phyloP scores from a whole-genome alignment of 2,113 vertebrate species.

The Eolophus roseicapilla region DNA sequence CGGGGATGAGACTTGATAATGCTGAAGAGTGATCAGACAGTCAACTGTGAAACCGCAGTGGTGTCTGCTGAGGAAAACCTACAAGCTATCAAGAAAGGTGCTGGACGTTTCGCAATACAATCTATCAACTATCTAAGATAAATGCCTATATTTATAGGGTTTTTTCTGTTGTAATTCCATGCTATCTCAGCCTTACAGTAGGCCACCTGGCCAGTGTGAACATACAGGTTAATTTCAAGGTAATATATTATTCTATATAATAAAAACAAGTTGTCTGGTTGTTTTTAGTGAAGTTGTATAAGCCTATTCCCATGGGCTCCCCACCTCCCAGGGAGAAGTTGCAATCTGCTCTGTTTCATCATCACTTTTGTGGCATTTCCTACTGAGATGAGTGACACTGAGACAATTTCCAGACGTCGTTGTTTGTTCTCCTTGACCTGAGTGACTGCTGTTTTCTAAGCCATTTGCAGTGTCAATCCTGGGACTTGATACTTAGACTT shows the following conservation, averaged over 20 bases:
- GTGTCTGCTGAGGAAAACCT: constrained; percentile 40
- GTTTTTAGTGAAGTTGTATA: constrained; percentile 26
- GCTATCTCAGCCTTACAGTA: constrained; percentile 4
- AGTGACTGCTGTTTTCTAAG: constrained; percentile 33
- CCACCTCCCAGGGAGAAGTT: constrained; percentile 50
- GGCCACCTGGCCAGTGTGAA: constrained; percentile 11
- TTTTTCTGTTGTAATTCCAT: neutral
- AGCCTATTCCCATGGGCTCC: constrained; percentile 21
- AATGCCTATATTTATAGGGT: neutral
- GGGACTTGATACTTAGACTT: constrained; percentile 11
- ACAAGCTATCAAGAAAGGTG: constrained; percentile 34
- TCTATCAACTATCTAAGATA: neutral
- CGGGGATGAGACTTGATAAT: neutral
- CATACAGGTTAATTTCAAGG: neutral
- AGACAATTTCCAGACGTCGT: constrained; percentile 53
- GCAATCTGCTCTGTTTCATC: constrained; percentile 65
- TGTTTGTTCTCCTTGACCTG: constrained; percentile 63
- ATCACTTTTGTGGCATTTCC: constrained; percentile 64
- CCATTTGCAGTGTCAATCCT: constrained; percentile 8
- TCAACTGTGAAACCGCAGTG: neutral
- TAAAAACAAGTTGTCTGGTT: constrained; percentile 20
- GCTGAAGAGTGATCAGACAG: neutral
- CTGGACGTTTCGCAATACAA: neutral
- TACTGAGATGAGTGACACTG: constrained; percentile 48
- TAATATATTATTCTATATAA: constrained; percentile 40